Evolutionary conservation across 2,797 vertebrate species (phyloP), one percentile per base, ranked within the genome.

Genomic region (Macrochelys suwanniensis): DNA sequence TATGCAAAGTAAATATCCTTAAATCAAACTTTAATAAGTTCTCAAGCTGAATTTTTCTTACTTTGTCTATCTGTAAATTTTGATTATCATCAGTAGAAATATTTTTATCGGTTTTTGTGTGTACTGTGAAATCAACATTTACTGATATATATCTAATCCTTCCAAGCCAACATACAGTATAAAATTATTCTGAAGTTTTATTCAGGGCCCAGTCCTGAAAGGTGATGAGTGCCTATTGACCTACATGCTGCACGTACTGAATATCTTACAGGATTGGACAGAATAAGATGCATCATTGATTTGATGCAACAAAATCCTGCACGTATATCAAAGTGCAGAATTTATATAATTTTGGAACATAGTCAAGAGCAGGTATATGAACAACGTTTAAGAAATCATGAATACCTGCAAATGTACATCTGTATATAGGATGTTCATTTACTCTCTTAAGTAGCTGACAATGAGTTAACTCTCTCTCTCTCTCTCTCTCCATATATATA

Each of bases 371-470:
- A 87, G 31, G 33, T 84, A 68, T 23, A 2, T 33, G 92, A 89
- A 51, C 2, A 74, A 26, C 82, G 26, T 85, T 92, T 87, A 82
- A 92, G 68, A 31, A 92, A 85, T 31, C 61, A 76, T 83, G 74
- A 95, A 88, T 92, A 87, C 84, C 84, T 5, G n/a, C 25, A 82
- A 71, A 57, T n/a, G 68, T 92, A 96, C 53, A 84, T 93, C 89
- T 97, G 88, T 92, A 87, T 87, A 74, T 56, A 53, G 82, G 17
- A 68, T 5, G 51, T 7, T 53, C 8, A 76, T 81, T 93, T 25
- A 76, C 82, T 26, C 80, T 92, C 49, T 79, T 86, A 31, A 5
- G 7, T 71, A 50, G 26, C 45, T 80, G 5, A 45, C 6, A 82
- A 74, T 42, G 81, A 82, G 53, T 88, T 89, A 71, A 88, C 37